A percentile compares a stretch with the other conserved stretches of the same genome.
phyloP scores from a whole-genome alignment of 2,797 vertebrate species.

The Premnoplex brunnescens region DNA sequence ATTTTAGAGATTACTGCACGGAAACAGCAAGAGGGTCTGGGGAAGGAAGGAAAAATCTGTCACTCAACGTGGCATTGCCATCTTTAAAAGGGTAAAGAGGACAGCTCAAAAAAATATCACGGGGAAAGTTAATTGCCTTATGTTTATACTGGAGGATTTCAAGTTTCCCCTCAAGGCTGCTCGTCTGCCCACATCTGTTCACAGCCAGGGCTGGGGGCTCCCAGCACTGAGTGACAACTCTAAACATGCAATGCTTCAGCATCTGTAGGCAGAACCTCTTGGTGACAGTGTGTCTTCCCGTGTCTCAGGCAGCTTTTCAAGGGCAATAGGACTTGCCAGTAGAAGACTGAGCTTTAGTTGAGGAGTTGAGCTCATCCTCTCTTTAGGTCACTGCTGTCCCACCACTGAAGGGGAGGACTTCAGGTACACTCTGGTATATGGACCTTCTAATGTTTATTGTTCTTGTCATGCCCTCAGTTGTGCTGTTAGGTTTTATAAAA shows the following conservation, averaged over 20 bases:
- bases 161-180: not conserved
- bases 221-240: accelerated
- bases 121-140: not conserved
- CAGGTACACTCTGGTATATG: not conserved
- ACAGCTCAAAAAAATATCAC: not conserved
- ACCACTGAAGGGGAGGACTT: not conserved
- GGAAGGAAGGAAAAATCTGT: not conserved
- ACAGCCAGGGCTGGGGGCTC: not conserved
- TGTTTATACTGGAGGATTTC: not conserved
- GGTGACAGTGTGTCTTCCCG: not conserved
- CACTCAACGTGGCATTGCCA: not conserved
- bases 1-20: not conserved
- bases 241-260: accelerated
- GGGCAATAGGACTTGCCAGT: not conserved
- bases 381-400: not conserved
- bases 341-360: not conserved
- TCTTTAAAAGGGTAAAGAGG: not conserved
- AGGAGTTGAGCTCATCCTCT: not conserved
- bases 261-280: not conserved
- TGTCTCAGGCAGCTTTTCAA: not conserved
- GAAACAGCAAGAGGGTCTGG: not conserved
- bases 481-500: not conserved
- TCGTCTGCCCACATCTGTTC: not conserved
- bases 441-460: not conserved
- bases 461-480: not conserved